Evolutionary conservation across 30 jellyfish, hydroid and myxozoan genomes (phyloP).

Genomic region (Nemopilema nomurai): DNA sequence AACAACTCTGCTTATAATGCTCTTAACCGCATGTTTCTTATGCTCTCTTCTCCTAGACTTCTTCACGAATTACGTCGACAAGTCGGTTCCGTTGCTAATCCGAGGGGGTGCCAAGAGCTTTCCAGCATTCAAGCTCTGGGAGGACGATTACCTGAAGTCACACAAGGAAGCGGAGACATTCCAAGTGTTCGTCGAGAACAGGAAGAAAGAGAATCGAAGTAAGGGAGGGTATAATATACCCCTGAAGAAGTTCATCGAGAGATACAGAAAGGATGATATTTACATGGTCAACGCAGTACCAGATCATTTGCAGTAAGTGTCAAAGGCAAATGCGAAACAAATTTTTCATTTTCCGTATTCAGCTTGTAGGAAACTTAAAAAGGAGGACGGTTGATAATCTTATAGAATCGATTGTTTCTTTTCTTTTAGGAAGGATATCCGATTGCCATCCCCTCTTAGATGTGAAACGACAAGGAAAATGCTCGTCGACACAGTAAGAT

Average conservation of each 20-base stretch:
- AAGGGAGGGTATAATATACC: slow-evolving; percentile 68
- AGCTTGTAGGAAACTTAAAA: background rate
- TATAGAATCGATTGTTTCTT: background rate
- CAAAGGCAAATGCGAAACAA: background rate
- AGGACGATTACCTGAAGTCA: slow-evolving; percentile 71
- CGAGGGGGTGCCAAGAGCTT: slow-evolving; percentile 75
- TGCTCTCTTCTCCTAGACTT: slow-evolving; percentile 48
- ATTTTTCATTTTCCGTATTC: background rate
- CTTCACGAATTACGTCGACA: slow-evolving; percentile 74
- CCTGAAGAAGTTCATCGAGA: slow-evolving; percentile 69
- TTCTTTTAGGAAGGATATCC: slow-evolving; percentile 72
- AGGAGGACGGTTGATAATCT: background rate
- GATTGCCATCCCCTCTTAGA: slow-evolving; percentile 86
- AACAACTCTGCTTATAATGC: too few relatives aligned
- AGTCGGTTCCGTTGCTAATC: slow-evolving; percentile 78
- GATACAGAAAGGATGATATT: slow-evolving; percentile 62
- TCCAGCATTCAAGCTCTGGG: slow-evolving; percentile 87
- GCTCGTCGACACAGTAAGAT: slow-evolving; percentile 65
- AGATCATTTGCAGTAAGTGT: slow-evolving; percentile 76
- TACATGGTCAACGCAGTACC: slow-evolving; percentile 95
- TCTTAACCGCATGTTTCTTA: too few relatives aligned
- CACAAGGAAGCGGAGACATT: slow-evolving; percentile 80
- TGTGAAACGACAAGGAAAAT: slow-evolving; percentile 76
- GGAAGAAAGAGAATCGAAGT: slow-evolving; percentile 76
- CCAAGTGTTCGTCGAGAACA: slow-evolving; percentile 73